Evolutionary conservation across 2,888 invertebrate genomes (phyloP).

Genomic region (Diloba caeruleocephala): DNA sequence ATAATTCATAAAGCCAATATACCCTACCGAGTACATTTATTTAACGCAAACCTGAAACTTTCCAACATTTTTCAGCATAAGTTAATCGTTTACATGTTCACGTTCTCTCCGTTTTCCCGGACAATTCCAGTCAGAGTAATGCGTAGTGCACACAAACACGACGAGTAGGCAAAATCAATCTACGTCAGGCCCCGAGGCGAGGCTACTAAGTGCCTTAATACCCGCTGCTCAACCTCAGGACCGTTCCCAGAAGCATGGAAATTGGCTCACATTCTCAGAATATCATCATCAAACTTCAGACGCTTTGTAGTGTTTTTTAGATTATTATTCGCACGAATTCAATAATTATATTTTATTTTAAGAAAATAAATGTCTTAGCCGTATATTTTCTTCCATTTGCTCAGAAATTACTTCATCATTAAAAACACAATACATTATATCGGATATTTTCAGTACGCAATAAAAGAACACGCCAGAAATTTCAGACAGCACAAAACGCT

Average conservation of each 20-base stretch:
- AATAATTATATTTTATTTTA: too few species aligned
- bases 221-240: conserved; percentile 60
- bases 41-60: background rate
- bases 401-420: too few species aligned
- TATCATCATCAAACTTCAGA: conserved; percentile 14
- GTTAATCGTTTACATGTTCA: conserved; percentile 1
- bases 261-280: conserved; percentile 50
- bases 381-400: too few species aligned
- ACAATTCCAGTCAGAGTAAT: conserved; percentile 42
- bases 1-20: conserved; percentile 4
- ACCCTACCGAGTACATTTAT: background rate
- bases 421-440: too few species aligned
- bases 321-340: too few species aligned
- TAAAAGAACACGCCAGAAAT: too few species aligned
- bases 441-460: too few species aligned
- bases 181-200: conserved; percentile 66
- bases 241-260: conserved; percentile 64
- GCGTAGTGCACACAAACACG: conserved; percentile 47
- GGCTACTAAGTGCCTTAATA: conserved; percentile 79
- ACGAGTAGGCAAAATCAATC: conserved; percentile 73
- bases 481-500: too few species aligned
- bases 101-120: conserved; percentile 5
- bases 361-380: too few species aligned
- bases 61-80: conserved; percentile 2
- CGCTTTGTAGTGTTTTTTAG: too few species aligned